phyloP scores from a whole-genome alignment of 2,797 vertebrate genomes.

The Sebastes cheni region DNA sequence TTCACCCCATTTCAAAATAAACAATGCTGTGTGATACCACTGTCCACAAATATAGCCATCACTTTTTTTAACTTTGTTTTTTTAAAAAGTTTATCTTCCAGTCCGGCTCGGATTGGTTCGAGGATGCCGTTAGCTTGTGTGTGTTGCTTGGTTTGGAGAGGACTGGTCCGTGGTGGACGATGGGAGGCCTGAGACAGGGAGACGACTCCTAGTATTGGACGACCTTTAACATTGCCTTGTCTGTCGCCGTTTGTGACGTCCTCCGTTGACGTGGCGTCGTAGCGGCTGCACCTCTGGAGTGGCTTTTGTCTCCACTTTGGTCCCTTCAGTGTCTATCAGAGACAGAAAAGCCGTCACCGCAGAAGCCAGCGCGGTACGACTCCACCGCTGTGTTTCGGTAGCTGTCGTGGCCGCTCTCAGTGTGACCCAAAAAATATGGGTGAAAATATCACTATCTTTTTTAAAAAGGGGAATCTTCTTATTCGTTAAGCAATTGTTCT shows the following conservation, averaged over 20 bases:
- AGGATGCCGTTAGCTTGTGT: constrained; percentile 86
- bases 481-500: constrained; percentile 86
- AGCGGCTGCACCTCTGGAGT: constrained; percentile 57
- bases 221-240: constrained; percentile 56
- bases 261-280: constrained; percentile 57
- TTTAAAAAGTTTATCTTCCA: constrained; percentile 63
- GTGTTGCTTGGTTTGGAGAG: constrained; percentile 82
- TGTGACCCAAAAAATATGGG: constrained; percentile 89
- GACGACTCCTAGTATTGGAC: constrained; percentile 73
- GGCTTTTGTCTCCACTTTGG: constrained; percentile 75
- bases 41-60: constrained; percentile 95
- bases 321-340: constrained; percentile 70
- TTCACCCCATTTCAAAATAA: constrained; percentile 91
- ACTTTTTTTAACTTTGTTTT: constrained; percentile 78
- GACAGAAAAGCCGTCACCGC: constrained; percentile 62
- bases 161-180: constrained; percentile 80
- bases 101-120: constrained; percentile 79
- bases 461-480: constrained; percentile 89
- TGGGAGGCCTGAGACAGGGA: constrained; percentile 92
- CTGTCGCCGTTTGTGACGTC: constrained; percentile 50
- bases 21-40: constrained; percentile 93
- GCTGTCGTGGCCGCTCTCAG: constrained; percentile 73
- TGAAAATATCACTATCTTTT: constrained; percentile 87
- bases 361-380: constrained; percentile 57
- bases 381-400: constrained; percentile 51